Evolutionary conservation across 2,888 invertebrate genomes (phyloP).

Genomic region (Deroplatys truncata): DNA sequence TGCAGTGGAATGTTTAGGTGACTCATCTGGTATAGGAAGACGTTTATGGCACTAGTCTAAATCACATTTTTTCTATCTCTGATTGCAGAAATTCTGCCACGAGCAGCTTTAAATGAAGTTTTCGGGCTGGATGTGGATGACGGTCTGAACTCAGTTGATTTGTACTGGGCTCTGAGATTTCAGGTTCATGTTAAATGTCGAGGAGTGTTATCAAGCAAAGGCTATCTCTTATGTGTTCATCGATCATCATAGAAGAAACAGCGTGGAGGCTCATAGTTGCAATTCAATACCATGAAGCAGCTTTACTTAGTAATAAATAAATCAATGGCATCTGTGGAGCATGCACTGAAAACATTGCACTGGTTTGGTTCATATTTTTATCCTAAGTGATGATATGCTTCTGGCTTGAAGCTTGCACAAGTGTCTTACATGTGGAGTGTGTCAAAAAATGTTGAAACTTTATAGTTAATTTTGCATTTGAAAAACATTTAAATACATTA

Average conservation of each 20-base stretch:
- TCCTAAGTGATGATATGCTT: no score
- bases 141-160: constrained; percentile 36
- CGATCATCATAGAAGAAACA: neutral
- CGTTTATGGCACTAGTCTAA: neutral
- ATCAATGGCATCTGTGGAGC: neutral
- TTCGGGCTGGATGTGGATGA: constrained; percentile 42
- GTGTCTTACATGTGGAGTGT: neutral
- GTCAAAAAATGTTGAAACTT: neutral
- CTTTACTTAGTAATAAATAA: no score
- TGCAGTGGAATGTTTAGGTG: no score
- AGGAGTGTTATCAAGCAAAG: constrained; percentile 86
- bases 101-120: constrained; percentile 56
- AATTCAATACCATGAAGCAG: no score
- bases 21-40: no score
- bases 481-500: neutral
- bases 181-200: constrained; percentile 87
- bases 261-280: neutral
- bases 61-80: neutral
- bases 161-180: constrained; percentile 71
- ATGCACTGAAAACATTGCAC: neutral
- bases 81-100: constrained; percentile 53
- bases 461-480: neutral
- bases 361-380: no score
- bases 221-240: constrained; percentile 60
- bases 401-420: neutral